These are phyloP conservation scores for Esox niger DNA, from an alignment of 2,113 vertebrate genomes.

Conservation along the genomic window DNA sequence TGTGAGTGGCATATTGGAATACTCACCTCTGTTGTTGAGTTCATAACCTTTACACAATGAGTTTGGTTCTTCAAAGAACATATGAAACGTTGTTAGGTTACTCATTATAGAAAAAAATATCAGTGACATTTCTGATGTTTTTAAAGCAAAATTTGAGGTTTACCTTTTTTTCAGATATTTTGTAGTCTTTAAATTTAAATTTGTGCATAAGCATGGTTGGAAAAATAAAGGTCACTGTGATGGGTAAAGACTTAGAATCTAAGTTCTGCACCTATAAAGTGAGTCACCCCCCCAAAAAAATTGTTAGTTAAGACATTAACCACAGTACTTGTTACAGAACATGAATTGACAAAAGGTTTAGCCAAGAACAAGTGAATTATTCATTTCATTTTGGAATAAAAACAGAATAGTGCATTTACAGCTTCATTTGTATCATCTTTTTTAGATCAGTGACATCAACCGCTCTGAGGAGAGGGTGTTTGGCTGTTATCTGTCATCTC, in stretches of 20 bases:
- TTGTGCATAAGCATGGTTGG: constrained; percentile 42
- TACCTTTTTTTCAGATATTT: constrained; percentile 47
- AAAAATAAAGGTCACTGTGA: constrained; percentile 53
- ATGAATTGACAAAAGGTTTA: no score
- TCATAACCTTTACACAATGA: constrained; percentile 19
- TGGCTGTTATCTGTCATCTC: no score
- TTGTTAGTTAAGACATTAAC: background rate
- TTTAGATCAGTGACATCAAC: no score
- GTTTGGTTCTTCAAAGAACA: constrained; percentile 50
- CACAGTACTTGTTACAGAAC: background rate
- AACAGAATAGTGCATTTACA: no score
- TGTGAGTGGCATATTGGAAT: no score
- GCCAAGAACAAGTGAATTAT: no score
- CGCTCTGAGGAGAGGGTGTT: no score
- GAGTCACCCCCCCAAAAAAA: no score
- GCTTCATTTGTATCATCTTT: no score
- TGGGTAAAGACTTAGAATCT: constrained; percentile 55
- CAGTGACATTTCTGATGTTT: background rate
- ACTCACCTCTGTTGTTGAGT: constrained; percentile 29
- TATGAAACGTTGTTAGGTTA: background rate
- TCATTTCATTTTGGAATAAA: no score
- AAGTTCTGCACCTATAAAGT: constrained; percentile 35
- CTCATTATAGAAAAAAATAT: background rate
- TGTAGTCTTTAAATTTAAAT: constrained; percentile 51
- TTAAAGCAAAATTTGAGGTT: background rate